Conservation (phyloP, 2,888 invertebrate genomes). For the Palloptera scutellata region DNA sequence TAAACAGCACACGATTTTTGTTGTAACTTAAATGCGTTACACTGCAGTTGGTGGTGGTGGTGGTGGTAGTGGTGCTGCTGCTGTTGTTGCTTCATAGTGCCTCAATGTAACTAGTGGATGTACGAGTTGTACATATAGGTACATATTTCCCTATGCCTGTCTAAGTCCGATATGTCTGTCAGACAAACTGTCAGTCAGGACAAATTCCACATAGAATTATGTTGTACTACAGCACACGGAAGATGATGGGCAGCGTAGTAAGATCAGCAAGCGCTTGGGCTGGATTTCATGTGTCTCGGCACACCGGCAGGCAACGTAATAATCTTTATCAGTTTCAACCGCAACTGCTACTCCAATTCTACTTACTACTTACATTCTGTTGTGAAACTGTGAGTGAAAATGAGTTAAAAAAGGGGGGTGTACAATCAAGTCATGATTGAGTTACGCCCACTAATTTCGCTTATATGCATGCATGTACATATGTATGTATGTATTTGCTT, state of each 20-base stretch:
- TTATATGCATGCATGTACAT: conserved; percentile 43
- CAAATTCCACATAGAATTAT: conserved; percentile 13
- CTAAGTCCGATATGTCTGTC: background rate
- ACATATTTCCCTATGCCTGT: no score
- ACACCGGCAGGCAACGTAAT: conserved; percentile 3
- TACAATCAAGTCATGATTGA: conserved; percentile 61
- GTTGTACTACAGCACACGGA: background rate
- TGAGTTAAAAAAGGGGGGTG: conserved; percentile 44
- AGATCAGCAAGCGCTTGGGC: conserved; percentile 8
- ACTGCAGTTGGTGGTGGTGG: conserved; percentile 29
- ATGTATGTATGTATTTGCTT: background rate
- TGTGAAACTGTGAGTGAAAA: conserved; percentile 7
- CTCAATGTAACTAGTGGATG: conserved; percentile 28
- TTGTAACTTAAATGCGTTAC: conserved; percentile 53
- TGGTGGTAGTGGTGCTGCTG: conserved; percentile 12
- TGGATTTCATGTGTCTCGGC: conserved; percentile 5
- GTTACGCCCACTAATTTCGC: conserved; percentile 55
- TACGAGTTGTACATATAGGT: conserved; percentile 1
- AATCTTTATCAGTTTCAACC: conserved; percentile 16
- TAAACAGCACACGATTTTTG: conserved; percentile 63
- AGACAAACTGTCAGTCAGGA: conserved; percentile 19
- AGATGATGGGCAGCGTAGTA: background rate
- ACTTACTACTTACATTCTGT: background rate
- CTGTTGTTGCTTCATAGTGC: background rate
- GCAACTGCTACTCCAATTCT: conserved; percentile 18